Evolutionary conservation across 2,888 invertebrate species (phyloP).

Genomic region (Heteromyza rotundicornis): DNA sequence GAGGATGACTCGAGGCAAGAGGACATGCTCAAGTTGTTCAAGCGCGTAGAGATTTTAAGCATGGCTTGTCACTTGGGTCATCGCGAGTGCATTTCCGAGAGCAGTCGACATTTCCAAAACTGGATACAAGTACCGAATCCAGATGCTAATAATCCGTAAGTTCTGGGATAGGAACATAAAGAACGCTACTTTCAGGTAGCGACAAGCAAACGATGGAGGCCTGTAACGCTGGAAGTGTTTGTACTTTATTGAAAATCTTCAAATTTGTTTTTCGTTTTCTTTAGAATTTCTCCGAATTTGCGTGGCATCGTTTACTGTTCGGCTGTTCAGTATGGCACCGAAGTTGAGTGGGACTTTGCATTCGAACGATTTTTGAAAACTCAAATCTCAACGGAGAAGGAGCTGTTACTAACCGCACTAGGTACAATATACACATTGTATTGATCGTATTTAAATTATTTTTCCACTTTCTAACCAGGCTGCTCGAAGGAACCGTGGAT

Average conservation of each 20-base stretch:
- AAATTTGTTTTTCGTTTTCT: conserved; percentile 18
- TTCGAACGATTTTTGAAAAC: conserved; percentile 79
- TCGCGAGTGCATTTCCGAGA: conserved; percentile 75
- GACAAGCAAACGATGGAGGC: background rate
- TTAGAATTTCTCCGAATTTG: conserved; percentile 82
- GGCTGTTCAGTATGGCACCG: conserved; percentile 81
- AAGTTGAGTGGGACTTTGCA: conserved; percentile 87
- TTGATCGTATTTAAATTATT: too few species aligned
- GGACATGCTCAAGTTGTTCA: conserved; percentile 73
- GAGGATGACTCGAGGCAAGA: conserved; percentile 68
- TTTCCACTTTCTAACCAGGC: too few species aligned
- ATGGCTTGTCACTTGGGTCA: conserved; percentile 81
- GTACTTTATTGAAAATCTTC: background rate
- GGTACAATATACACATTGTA: too few species aligned
- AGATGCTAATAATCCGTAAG: conserved; percentile 77
- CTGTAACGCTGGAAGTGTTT: background rate
- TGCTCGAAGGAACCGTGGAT: conserved; percentile 86
- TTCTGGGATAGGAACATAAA: background rate
- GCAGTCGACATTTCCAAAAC: conserved; percentile 74
- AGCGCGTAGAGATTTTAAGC: conserved; percentile 73
- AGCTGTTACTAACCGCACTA: conserved; percentile 75
- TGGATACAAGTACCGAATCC: conserved; percentile 79
- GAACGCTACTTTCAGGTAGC: too few species aligned
- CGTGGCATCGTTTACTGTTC: conserved; percentile 86
- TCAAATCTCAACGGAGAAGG: conserved; percentile 82